A percentile compares a stretch with the other conserved stretches of the same genome.
phyloP scores from a whole-genome alignment of 2,888 invertebrate species.

The Nomada ferruginata region DNA sequence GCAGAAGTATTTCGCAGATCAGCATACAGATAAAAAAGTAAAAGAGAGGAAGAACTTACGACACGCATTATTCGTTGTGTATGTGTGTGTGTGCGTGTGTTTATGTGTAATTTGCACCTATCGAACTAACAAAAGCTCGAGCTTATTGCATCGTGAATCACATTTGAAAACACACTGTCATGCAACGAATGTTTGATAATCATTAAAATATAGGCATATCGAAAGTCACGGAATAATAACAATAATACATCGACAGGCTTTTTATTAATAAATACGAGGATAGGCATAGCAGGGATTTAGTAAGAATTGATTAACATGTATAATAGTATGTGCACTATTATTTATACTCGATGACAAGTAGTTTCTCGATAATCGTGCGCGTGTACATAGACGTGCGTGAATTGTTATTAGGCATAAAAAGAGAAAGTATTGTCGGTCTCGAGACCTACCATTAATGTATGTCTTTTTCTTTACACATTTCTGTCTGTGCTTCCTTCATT shows the following conservation, averaged over 20 bases:
- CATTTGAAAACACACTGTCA: conserved; percentile 42
- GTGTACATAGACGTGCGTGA: conserved; percentile 35
- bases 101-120: conserved; percentile 56
- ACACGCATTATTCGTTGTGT: conserved; percentile 50
- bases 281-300: not conserved
- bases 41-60: conserved; percentile 22
- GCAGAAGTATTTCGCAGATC: conserved; percentile 33
- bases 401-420: conserved; percentile 1
- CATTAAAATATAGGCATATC: conserved; percentile 18
- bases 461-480: conserved; percentile 10
- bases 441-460: conserved; percentile 10
- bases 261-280: not conserved
- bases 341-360: conserved; percentile 7
- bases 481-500: conserved; percentile 21
- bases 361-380: conserved; percentile 1
- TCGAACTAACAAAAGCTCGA: conserved; percentile 71
- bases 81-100: conserved; percentile 35
- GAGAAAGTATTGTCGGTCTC: not conserved
- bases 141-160: conserved; percentile 68
- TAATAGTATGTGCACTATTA: conserved; percentile 17
- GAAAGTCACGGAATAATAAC: not conserved
- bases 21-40: conserved; percentile 11
- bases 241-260: conserved; percentile 21
- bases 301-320: conserved; percentile 35
- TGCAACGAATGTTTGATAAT: conserved; percentile 32